Percentiles rank a stretch among this genome's conserved stretches.
Evolutionary conservation across 2,888 invertebrate species (phyloP).

Genomic region (Mimumesa dahlbomi): DNA sequence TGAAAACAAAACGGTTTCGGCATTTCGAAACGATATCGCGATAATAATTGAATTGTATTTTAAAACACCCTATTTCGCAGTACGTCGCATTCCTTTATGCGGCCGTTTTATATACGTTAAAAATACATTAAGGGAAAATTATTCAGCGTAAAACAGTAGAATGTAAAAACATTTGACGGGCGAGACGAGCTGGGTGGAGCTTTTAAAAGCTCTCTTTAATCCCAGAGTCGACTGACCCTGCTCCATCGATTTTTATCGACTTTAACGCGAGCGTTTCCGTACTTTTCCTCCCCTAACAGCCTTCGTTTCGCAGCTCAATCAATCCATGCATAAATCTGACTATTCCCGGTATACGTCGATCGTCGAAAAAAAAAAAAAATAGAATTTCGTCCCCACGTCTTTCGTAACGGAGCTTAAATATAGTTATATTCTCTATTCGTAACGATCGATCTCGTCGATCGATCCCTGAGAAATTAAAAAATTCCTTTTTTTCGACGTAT

Average conservation of each 20-base stretch:
- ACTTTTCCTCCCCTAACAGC: slow-evolving; percentile 19
- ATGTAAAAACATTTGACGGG: slow-evolving; percentile 37
- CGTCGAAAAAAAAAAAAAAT: slow-evolving; percentile 28
- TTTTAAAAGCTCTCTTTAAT: slow-evolving; percentile 56
- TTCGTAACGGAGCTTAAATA: slow-evolving; percentile 20
- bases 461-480: not conserved
- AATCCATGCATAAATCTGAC: slow-evolving; percentile 33
- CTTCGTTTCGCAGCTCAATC: slow-evolving; percentile 31
- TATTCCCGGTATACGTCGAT: slow-evolving; percentile 37
- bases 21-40: too few relatives aligned
- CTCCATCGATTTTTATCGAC: slow-evolving; percentile 51
- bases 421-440: too few relatives aligned
- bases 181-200: slow-evolving; percentile 30
- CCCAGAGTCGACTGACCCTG: slow-evolving; percentile 35
- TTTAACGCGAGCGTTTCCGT: slow-evolving; percentile 35
- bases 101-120: too few relatives aligned
- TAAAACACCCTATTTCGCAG: too few relatives aligned
- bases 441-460: not conserved
- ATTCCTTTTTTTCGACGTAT: too few relatives aligned
- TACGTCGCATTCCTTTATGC: too few relatives aligned
- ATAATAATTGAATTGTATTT: too few relatives aligned
- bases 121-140: slow-evolving; percentile 36
- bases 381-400: slow-evolving; percentile 35
- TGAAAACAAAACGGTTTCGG: too few relatives aligned
- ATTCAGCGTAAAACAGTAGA: slow-evolving; percentile 29